A percentile compares a stretch with the other conserved stretches of the same genome.
Conservation (phyloP, 2,113 vertebrate species). For the Paramisgurnus dabryanus region DNA sequence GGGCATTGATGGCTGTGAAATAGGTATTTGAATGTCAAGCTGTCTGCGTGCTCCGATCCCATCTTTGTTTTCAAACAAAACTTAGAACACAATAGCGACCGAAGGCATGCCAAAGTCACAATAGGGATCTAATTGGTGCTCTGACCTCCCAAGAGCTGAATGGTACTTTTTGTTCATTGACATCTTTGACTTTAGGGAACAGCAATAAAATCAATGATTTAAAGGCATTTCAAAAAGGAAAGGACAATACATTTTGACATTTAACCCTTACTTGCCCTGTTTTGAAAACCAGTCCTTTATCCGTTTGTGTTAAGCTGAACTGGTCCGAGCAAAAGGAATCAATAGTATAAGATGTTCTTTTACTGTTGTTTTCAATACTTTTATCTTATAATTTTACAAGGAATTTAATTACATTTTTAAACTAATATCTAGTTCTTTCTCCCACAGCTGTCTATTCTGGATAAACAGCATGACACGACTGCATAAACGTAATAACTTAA, state of each 20-base stretch:
- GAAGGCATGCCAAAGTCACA: conserved; percentile 66
- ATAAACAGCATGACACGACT: neutral
- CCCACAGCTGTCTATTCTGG: neutral
- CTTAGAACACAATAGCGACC: conserved; percentile 63
- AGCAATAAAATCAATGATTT: conserved; percentile 61
- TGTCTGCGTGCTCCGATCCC: conserved; percentile 64
- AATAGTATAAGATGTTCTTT: neutral
- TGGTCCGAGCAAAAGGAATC: neutral
- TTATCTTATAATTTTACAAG: no score
- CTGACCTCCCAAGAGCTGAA: conserved; percentile 60
- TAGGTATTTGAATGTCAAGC: conserved; percentile 56
- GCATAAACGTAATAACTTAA: neutral
- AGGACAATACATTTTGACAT: conserved; percentile 52
- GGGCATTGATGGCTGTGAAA: conserved; percentile 52
- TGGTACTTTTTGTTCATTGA: conserved; percentile 55
- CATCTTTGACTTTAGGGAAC: conserved; percentile 58
- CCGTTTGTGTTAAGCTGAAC: conserved; percentile 41
- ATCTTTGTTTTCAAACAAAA: conserved; percentile 69
- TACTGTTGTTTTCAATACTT: neutral
- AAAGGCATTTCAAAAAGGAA: conserved; percentile 59
- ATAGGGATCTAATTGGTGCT: conserved; percentile 62
- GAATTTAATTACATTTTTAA: neutral
- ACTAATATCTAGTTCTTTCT: neutral
- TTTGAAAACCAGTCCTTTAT: conserved; percentile 57
- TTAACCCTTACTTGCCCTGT: conserved; percentile 65